These are phyloP conservation scores for Morone saxatilis DNA, from an alignment of 2,113 vertebrate genomes.

Conservation along the genomic window DNA sequence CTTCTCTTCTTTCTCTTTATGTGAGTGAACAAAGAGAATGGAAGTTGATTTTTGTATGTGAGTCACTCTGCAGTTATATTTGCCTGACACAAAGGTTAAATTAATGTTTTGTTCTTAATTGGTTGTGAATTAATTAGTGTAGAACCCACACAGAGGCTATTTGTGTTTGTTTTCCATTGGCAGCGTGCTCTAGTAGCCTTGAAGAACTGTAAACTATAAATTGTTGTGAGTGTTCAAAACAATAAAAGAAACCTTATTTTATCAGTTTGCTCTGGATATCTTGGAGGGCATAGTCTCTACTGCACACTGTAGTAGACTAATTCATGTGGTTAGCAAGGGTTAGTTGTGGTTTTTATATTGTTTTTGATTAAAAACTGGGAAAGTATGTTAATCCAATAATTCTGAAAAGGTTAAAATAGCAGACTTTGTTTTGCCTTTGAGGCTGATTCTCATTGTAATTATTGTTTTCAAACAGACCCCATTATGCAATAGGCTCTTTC, in stretches of 20 bases:
- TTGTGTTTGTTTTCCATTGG: neutral
- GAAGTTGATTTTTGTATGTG: neutral
- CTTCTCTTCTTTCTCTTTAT: neutral
- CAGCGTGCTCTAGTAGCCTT: neutral
- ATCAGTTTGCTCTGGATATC: neutral
- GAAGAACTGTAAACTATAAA: neutral
- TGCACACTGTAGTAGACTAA: neutral
- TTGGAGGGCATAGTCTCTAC: neutral
- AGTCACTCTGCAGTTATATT: neutral
- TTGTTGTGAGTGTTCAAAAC: neutral
- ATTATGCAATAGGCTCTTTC: too few relatives aligned
- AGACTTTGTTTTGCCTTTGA: neutral
- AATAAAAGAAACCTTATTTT: too few relatives aligned
- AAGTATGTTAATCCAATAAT: neutral
- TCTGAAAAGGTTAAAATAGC: neutral
- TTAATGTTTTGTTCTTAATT: neutral
- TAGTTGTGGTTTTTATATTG: neutral
- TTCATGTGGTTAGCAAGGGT: too few relatives aligned
- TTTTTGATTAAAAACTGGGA: neutral
- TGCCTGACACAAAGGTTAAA: neutral
- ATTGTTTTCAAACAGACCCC: too few relatives aligned
- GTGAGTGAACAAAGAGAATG: neutral
- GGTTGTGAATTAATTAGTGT: neutral
- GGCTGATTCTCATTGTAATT: neutral
- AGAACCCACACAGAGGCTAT: neutral